phyloP scores from a whole-genome alignment of 2,888 invertebrate species.

The Nephrotoma flavescens region DNA sequence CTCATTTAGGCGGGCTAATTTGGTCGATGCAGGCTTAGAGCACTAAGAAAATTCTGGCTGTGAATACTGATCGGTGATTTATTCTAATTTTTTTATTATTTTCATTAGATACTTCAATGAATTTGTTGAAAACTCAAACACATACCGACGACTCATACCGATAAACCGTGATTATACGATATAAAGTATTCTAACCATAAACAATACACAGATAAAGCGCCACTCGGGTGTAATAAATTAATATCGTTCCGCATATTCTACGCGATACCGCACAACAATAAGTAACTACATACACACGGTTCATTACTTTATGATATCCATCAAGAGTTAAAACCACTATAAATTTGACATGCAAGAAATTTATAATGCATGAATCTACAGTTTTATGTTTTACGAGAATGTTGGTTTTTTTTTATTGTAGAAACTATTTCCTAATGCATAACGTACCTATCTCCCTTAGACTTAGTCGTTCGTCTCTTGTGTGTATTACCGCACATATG shows the following conservation, averaged over 20 bases:
- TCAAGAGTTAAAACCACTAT: neutral
- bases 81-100: too few relatives aligned
- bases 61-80: too few relatives aligned
- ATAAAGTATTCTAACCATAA: too few relatives aligned
- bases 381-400: neutral
- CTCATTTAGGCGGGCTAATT: too few relatives aligned
- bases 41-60: too few relatives aligned
- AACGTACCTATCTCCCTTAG: neutral
- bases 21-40: too few relatives aligned
- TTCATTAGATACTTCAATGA: too few relatives aligned
- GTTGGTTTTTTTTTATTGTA: neutral
- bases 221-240: too few relatives aligned
- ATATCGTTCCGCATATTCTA: neutral
- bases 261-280: neutral
- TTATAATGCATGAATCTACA: neutral
- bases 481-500: neutral
- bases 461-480: neutral
- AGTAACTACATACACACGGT: neutral
- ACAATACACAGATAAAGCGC: too few relatives aligned
- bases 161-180: too few relatives aligned
- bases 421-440: neutral
- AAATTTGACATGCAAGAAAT: neutral
- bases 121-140: too few relatives aligned
- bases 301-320: neutral
- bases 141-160: too few relatives aligned